Percentiles rank a stretch among this genome's conserved stretches.
phyloP scores from a whole-genome alignment of 2,888 invertebrate species.

The Scaptomyza reducta region DNA sequence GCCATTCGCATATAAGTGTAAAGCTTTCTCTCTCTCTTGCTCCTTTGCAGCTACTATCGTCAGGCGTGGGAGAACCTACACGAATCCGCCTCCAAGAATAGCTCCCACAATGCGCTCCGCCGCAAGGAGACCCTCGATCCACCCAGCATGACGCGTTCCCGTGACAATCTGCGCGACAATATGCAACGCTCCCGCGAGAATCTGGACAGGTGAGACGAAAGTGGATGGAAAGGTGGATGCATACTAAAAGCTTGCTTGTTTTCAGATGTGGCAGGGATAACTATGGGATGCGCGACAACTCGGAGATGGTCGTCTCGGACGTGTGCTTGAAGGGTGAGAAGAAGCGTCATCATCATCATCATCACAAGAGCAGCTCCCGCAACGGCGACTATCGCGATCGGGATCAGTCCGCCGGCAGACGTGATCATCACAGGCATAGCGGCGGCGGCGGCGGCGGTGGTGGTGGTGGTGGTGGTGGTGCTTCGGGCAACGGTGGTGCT shows the following conservation, averaged over 20 bases:
- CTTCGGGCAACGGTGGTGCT: slow-evolving; percentile 66
- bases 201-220: slow-evolving; percentile 82
- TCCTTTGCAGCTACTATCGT: slow-evolving; percentile 88
- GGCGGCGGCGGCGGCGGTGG: too few species aligned
- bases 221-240: too few species aligned
- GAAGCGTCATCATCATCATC: slow-evolving; percentile 84
- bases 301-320: slow-evolving; percentile 91
- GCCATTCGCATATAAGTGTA: not conserved
- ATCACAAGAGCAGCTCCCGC: slow-evolving; percentile 83
- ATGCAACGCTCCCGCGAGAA: slow-evolving; percentile 84
- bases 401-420: slow-evolving; percentile 82
- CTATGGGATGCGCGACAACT: slow-evolving; percentile 88
- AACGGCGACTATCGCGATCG: slow-evolving; percentile 83
- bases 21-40: not conserved
- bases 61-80: slow-evolving; percentile 97
- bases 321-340: slow-evolving; percentile 85
- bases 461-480: too few species aligned
- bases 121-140: slow-evolving; percentile 90
- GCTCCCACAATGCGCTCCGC: slow-evolving; percentile 86
- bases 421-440: slow-evolving; percentile 84
- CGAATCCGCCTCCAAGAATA: slow-evolving; percentile 89
- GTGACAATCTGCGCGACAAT: slow-evolving; percentile 83
- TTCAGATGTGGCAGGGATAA: slow-evolving; percentile 82
- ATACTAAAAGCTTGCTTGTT: too few species aligned
- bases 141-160: slow-evolving; percentile 84